phyloP scores from a whole-genome alignment of 2,113 vertebrate genomes.

The Seriola quinqueradiata region DNA sequence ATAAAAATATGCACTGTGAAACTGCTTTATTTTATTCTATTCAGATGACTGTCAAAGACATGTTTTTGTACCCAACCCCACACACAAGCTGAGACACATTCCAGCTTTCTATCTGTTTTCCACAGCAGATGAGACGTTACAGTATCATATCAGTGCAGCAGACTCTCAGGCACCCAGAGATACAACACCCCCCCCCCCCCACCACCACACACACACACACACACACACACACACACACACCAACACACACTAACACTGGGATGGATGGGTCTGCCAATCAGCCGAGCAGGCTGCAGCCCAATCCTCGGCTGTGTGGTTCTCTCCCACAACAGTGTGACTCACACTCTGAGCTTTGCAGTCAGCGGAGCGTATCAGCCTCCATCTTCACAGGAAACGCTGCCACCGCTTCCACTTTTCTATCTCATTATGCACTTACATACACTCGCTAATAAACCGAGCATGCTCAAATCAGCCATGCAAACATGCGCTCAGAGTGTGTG shows the following conservation, averaged over 20 bases:
- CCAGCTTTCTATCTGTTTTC: conserved; percentile 30
- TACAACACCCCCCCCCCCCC: neutral
- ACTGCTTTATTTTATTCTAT: neutral
- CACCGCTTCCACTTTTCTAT: conserved; percentile 55
- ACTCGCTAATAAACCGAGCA: conserved; percentile 57
- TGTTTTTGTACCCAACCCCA: neutral
- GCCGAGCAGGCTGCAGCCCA: conserved; percentile 42
- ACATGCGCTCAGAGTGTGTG: conserved; percentile 24
- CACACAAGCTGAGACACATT: conserved; percentile 17
- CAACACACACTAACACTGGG: neutral
- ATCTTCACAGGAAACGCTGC: conserved; percentile 68
- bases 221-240: neutral
- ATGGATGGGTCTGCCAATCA: conserved; percentile 65
- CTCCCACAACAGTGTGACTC: conserved; percentile 66
- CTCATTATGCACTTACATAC: conserved; percentile 61
- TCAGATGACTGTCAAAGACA: conserved; percentile 1
- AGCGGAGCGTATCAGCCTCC: conserved; percentile 71
- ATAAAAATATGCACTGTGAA: neutral
- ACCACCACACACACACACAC: neutral
- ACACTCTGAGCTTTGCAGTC: conserved; percentile 56
- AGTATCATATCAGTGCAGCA: conserved; percentile 42
- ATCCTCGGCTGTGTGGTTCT: conserved; percentile 35
- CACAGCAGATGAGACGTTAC: conserved; percentile 51
- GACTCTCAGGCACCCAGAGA: conserved; percentile 30
- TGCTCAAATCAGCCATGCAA: conserved; percentile 62